These are phyloP conservation scores for Hassar affinis DNA, from an alignment of 2,113 vertebrate genomes.

Conservation along the genomic window DNA sequence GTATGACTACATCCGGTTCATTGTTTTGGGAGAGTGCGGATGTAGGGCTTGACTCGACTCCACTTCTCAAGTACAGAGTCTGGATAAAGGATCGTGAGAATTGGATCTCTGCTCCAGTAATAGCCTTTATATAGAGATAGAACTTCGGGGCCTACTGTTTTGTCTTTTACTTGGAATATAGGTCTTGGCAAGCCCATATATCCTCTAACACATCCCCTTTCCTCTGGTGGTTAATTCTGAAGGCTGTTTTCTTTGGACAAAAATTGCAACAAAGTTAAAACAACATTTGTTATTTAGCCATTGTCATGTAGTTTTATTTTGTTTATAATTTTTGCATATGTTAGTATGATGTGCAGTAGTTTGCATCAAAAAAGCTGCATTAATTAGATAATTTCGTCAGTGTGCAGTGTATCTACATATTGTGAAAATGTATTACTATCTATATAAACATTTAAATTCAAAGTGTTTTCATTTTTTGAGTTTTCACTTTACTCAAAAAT, in stretches of 20 bases:
- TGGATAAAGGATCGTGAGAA: slow-evolving; percentile 57
- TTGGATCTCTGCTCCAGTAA: slow-evolving; percentile 33
- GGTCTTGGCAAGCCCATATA: slow-evolving; percentile 50
- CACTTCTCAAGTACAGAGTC: slow-evolving; percentile 56
- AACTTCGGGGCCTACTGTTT: slow-evolving; percentile 50
- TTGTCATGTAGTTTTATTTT: neutral
- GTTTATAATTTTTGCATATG: neutral
- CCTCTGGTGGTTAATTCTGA: slow-evolving; percentile 52
- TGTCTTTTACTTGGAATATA: slow-evolving; percentile 44
- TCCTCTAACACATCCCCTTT: slow-evolving; percentile 29
- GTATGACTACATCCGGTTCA: slow-evolving; percentile 62
- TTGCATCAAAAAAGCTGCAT: neutral
- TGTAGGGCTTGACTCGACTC: slow-evolving; percentile 49
- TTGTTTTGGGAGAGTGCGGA: slow-evolving; percentile 66
- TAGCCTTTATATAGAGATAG: slow-evolving; percentile 11
- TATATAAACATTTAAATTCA: neutral
- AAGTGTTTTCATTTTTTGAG: neutral
- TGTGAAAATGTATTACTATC: neutral
- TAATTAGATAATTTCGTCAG: neutral
- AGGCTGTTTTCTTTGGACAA: slow-evolving; percentile 61
- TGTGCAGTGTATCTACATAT: neutral
- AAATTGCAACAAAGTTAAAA: slow-evolving; percentile 54
- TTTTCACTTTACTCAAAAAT: neutral
- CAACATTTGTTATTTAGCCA: slow-evolving; percentile 16
- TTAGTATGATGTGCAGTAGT: neutral